Evolutionary conservation across 2,797 vertebrate species (phyloP).

Genomic region (Labeo calbasu): DNA sequence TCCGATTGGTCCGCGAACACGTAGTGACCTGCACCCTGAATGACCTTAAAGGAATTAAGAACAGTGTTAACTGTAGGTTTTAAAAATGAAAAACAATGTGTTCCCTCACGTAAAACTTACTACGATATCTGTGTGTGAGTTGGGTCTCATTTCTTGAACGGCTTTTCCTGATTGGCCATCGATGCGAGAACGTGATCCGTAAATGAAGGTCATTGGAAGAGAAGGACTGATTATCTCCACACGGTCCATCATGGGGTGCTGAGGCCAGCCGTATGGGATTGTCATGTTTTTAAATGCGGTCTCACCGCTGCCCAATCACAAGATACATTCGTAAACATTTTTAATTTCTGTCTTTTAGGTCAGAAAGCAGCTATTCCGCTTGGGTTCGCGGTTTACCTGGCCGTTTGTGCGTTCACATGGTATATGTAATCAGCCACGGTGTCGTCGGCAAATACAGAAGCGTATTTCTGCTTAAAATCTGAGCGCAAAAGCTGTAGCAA

Average conservation of each 20-base stretch:
- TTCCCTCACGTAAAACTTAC: constrained; percentile 73
- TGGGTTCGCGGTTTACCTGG: constrained; percentile 78
- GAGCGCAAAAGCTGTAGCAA: constrained; percentile 89
- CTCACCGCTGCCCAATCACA: constrained; percentile 81
- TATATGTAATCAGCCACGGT: constrained; percentile 94
- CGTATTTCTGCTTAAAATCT: constrained; percentile 94
- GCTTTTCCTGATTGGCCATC: constrained; percentile 89
- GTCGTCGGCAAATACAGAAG: constrained; percentile 88
- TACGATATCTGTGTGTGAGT: constrained; percentile 84
- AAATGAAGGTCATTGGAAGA: constrained; percentile 91
- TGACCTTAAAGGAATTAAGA: constrained; percentile 76
- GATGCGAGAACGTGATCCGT: constrained; percentile 92
- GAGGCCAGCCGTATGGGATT: constrained; percentile 92
- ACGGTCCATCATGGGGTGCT: constrained; percentile 88
- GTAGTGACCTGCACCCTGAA: constrained; percentile 93
- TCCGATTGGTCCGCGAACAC: constrained; percentile 94
- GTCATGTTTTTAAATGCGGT: constrained; percentile 96
- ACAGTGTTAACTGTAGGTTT: background rate
- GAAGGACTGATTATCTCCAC: constrained; percentile 80
- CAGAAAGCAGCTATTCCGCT: background rate
- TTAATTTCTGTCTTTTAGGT: background rate
- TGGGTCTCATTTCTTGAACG: constrained; percentile 83
- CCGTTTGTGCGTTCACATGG: constrained; percentile 92
- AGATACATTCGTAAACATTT: background rate
- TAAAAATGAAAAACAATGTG: background rate